Evolutionary conservation across 2,797 vertebrate species (phyloP), one percentile per base, ranked within the genome.

Genomic region (Gephyroberyx darwinii): DNA sequence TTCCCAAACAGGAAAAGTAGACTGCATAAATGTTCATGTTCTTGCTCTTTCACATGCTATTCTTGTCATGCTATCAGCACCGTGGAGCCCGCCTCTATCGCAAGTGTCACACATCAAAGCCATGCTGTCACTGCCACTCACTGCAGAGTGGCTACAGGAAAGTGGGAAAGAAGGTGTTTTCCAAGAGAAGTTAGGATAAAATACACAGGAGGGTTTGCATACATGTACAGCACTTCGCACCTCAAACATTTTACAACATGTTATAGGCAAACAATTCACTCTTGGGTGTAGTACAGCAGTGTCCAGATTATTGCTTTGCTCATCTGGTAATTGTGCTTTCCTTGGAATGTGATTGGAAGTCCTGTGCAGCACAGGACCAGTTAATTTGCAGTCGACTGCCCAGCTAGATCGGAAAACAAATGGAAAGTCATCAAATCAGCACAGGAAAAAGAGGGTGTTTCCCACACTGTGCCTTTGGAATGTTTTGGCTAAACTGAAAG

Each of bases 401-500:
- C 80, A 68, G 80, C 50, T 8, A 81, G 74, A 88, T 80, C 75
- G 75, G 74, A 75, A 86, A 82, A 88, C 83, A 86, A 90, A 85
- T 69, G 81, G 80, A 81, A 69, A 17, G 57, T 65, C 71, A 53
- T 80, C 77, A 78, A 81, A 86, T 82, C 74, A 78, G 81, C 64
- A 39, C 69, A 81, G 82, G 86, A 84, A 88, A 80, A 80, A 59
- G 70, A 87, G 87, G 87, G 89, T 83, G 88, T 88, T 88, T 88
- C 86, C 89, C 83, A 75, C 76, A 66, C 73, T 82, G 70, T 30
- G 78, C 80, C 77, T 76, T 19, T 73, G 82, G 88, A 90, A 91
- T 90, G 87, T 90, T 90, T 89, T 89, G 90, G 89, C 90, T 88
- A 89, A 92, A 92, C 77, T 88, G 74, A 91, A 91, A 90, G 86